Percentiles rank a stretch among this genome's conserved stretches.
phyloP scores from a whole-genome alignment of 2,113 vertebrate species.

The Bothrops jararaca region DNA sequence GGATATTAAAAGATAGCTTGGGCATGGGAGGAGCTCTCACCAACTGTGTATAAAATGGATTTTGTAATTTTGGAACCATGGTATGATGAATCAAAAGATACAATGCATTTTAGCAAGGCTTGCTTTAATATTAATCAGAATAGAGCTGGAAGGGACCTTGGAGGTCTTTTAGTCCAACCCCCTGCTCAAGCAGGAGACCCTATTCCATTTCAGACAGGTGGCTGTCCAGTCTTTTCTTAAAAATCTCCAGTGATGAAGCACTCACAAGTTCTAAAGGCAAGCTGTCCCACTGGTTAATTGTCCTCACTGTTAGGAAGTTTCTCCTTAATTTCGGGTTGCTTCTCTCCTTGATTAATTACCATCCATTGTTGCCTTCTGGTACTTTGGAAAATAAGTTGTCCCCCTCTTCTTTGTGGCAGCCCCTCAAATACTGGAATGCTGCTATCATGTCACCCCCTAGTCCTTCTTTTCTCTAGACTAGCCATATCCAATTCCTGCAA shows the following conservation, averaged over 20 bases:
- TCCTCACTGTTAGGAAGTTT: background rate
- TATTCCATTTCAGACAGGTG: background rate
- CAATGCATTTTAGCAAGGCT: background rate
- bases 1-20: background rate
- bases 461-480: background rate
- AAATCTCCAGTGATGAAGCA: background rate
- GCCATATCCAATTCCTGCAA: background rate
- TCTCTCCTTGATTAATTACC: background rate
- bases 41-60: background rate
- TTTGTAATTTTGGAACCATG: background rate
- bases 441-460: background rate
- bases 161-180: background rate
- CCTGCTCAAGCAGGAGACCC: background rate
- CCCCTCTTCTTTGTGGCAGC: background rate
- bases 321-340: background rate
- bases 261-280: background rate
- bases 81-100: background rate
- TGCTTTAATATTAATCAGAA: background rate
- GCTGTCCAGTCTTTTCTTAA: background rate
- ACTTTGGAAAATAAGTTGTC: background rate
- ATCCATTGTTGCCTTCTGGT: background rate
- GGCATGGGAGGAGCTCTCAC: background rate
- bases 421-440: background rate
- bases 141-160: background rate
- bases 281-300: background rate